Percentiles rank a stretch among this genome's conserved stretches.
phyloP scores from a whole-genome alignment of 2,888 invertebrate genomes.

The Hydriomena furcata region DNA sequence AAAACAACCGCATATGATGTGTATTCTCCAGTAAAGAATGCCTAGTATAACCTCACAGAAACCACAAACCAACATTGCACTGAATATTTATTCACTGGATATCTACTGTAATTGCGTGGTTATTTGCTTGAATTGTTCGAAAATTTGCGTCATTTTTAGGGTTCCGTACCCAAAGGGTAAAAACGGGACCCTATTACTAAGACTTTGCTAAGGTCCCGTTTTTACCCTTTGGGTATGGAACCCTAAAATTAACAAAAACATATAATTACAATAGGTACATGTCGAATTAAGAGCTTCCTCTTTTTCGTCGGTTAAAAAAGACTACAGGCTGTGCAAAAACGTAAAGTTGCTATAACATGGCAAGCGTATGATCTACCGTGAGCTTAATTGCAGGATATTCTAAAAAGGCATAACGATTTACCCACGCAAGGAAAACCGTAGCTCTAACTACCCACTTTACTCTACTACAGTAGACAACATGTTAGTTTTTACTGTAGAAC shows the following conservation, averaged over 20 bases:
- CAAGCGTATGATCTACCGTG: slow-evolving; percentile 30
- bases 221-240: no score
- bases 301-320: no score
- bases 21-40: background rate
- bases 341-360: slow-evolving; percentile 24
- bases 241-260: no score
- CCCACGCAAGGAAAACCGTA: no score
- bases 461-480: no score
- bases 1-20: background rate
- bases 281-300: no score
- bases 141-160: slow-evolving; percentile 4
- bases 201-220: no score
- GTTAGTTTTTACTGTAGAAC: no score
- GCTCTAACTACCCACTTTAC: no score
- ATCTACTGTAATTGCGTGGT: slow-evolving; percentile 41
- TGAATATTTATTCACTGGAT: slow-evolving; percentile 45
- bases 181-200: no score
- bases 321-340: slow-evolving; percentile 16
- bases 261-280: no score
- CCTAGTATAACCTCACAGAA: slow-evolving; percentile 34
- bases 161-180: no score
- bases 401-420: slow-evolving; percentile 25
- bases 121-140: slow-evolving; percentile 11
- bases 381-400: slow-evolving; percentile 31
- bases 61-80: slow-evolving; percentile 43